Evolutionary conservation across 2,888 invertebrate genomes (phyloP).

Genomic region (Morinoia aosen): DNA sequence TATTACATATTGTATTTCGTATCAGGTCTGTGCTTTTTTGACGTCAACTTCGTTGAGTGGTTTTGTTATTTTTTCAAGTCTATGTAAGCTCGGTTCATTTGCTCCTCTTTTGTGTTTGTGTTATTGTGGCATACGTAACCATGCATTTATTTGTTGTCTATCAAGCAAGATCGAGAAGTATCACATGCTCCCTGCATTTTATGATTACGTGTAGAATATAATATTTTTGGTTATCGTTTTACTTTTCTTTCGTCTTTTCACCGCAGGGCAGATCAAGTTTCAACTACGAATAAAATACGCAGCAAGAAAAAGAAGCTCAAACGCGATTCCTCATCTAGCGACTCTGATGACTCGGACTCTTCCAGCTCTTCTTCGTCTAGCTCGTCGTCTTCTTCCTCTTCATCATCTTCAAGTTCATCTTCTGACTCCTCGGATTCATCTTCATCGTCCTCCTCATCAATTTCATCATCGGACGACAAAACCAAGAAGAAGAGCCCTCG

Average conservation of each 20-base stretch:
- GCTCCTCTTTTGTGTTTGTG: too few species aligned
- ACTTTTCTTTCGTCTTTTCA: not conserved
- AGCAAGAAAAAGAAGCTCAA: conserved; percentile 9
- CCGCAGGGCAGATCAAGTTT: not conserved
- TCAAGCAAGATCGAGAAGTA: too few species aligned
- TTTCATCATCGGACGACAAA: conserved; percentile 42
- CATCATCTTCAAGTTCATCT: conserved; percentile 55
- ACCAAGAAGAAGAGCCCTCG: not conserved
- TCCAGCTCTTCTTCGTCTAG: conserved; percentile 55
- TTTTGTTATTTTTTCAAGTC: too few species aligned
- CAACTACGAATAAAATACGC: not conserved
- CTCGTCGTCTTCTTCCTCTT: conserved; percentile 56
- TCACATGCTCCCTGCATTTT: too few species aligned
- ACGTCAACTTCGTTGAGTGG: too few species aligned
- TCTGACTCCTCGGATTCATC: conserved; percentile 51
- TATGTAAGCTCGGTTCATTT: too few species aligned
- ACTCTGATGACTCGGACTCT: conserved; percentile 53
- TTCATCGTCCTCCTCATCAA: conserved; percentile 54
- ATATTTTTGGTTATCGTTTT: not conserved
- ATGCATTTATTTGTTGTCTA: too few species aligned
- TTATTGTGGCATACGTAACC: too few species aligned
- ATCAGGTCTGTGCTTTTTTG: too few species aligned
- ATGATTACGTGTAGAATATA: too few species aligned
- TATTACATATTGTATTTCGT: too few species aligned
- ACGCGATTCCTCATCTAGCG: conserved; percentile 1